phyloP scores from a whole-genome alignment of 2,113 vertebrate genomes.

The Gasterosteus aculeatus region DNA sequence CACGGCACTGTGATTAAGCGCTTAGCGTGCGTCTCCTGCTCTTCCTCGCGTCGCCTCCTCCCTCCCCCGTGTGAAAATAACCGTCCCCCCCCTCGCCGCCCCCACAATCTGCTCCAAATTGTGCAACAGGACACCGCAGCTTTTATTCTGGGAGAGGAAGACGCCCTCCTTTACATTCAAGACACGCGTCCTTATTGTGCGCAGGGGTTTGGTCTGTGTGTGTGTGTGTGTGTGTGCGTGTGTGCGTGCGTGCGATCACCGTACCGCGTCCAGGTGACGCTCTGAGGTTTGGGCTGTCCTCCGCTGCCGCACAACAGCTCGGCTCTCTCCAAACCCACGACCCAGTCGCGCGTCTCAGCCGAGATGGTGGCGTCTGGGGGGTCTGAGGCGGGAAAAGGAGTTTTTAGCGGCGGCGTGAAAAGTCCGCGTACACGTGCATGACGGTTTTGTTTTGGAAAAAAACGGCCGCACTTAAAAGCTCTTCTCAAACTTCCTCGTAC shows the following conservation, averaged over 20 bases:
- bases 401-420: background rate
- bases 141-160: conserved; percentile 63
- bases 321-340: conserved; percentile 78
- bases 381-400: conserved; percentile 75
- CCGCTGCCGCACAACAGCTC: conserved; percentile 81
- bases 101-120: conserved; percentile 29
- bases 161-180: conserved; percentile 19
- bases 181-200: conserved; percentile 45
- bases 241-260: background rate
- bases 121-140: conserved; percentile 65
- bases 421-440: too few species aligned
- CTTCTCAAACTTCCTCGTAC: too few species aligned
- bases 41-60: conserved; percentile 56
- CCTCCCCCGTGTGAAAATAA: conserved; percentile 65
- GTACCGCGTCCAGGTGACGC: conserved; percentile 88
- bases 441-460: too few species aligned
- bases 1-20: conserved; percentile 74
- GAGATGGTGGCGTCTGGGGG: conserved; percentile 84
- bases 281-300: conserved; percentile 82
- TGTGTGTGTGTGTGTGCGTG: background rate
- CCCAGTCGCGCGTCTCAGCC: conserved; percentile 76
- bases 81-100: background rate
- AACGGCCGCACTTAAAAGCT: too few species aligned
- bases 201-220: conserved; percentile 16
- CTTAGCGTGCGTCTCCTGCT: conserved; percentile 74